phyloP scores from a whole-genome alignment of 1,140 invertebrate genomes.

The Vanessa atalanta region DNA sequence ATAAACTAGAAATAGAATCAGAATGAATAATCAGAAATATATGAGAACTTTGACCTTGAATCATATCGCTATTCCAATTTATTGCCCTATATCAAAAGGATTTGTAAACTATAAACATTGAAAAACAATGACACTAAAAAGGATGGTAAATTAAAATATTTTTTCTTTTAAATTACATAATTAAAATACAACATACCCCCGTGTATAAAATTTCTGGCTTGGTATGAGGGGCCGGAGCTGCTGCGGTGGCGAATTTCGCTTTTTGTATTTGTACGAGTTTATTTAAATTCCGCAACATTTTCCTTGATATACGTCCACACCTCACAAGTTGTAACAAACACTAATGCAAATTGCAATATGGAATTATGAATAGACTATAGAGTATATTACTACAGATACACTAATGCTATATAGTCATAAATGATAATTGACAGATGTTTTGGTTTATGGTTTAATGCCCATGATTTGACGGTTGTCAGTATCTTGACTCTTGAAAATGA shows the following conservation, averaged over 20 bases:
- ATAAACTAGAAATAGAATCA: background rate
- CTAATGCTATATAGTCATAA: no score
- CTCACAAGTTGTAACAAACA: background rate
- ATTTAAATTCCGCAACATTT: conserved; percentile 73
- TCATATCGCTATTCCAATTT: background rate
- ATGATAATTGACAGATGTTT: no score
- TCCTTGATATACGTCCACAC: background rate
- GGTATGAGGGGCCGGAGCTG: conserved; percentile 80
- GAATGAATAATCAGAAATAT: background rate
- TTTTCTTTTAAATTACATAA: background rate
- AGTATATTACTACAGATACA: no score
- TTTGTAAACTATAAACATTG: no score
- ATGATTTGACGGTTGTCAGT: no score
- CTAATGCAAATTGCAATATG: background rate
- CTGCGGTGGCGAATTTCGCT: conserved; percentile 75
- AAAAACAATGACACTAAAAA: no score
- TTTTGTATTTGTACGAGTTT: conserved; percentile 64
- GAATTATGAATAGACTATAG: no score
- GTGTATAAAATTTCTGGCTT: conserved; percentile 84
- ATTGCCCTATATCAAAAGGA: background rate
- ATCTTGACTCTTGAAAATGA: no score
- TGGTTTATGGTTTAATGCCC: no score
- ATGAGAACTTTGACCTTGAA: background rate
- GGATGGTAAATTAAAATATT: no score
- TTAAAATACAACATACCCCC: conserved; percentile 81